Evolutionary conservation across 2,888 invertebrate genomes (phyloP).

Genomic region (Sthenelais limicola): DNA sequence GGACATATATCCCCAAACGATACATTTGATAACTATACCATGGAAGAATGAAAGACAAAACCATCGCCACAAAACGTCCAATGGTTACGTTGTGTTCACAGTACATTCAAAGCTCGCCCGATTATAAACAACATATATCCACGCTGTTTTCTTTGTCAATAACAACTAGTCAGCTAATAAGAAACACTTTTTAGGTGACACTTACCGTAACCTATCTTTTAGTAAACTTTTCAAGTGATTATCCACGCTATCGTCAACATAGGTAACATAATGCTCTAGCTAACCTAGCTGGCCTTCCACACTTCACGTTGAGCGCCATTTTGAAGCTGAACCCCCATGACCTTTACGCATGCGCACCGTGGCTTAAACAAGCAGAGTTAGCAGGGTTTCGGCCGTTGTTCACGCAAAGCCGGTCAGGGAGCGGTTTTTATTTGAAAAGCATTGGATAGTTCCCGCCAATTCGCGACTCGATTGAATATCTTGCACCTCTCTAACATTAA

Average conservation of each 20-base stretch:
- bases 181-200: not conserved
- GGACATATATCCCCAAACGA: no score
- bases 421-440: not conserved
- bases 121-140: conserved; percentile 32
- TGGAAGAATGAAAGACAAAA: no score
- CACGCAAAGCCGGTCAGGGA: conserved; percentile 8
- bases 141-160: conserved; percentile 32
- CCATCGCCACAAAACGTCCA: conserved; percentile 37
- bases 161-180: not conserved
- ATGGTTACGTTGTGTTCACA: conserved; percentile 37
- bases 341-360: conserved; percentile 46
- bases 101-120: conserved; percentile 33
- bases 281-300: not conserved
- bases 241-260: conserved; percentile 15
- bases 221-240: conserved; percentile 30
- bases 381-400: not conserved
- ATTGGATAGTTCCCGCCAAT: conserved; percentile 12
- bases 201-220: conserved; percentile 20
- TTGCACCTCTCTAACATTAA: no score
- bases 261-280: conserved; percentile 23
- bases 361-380: conserved; percentile 20
- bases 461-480: no score
- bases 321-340: conserved; percentile 46
- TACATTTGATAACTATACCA: no score
- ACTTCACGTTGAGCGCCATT: conserved; percentile 50